phyloP scores from a whole-genome alignment of 2,113 vertebrate species.

The Zosterops japonicus region DNA sequence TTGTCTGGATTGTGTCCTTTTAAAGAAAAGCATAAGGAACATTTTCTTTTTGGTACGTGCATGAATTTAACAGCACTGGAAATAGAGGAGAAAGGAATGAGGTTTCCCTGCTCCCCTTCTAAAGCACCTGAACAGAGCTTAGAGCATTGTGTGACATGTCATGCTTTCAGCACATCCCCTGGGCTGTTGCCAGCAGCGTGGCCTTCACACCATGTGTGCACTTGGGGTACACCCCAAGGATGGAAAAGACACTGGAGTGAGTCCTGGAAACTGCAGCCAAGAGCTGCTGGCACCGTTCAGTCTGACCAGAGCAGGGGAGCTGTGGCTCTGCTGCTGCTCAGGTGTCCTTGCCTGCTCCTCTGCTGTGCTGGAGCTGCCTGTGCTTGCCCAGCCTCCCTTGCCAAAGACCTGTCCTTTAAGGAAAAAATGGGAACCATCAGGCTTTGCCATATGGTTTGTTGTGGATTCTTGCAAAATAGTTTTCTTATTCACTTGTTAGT shows the following conservation, averaged over 20 bases:
- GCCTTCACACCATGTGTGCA: rapidly evolving
- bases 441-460: neutral
- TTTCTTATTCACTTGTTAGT: neutral
- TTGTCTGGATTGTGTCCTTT: neutral
- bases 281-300: neutral
- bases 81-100: neutral
- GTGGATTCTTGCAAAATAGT: neutral
- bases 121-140: neutral
- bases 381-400: neutral
- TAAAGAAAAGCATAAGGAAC: neutral
- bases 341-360: neutral
- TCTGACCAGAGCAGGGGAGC: neutral
- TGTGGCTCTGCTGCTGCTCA: neutral
- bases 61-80: neutral
- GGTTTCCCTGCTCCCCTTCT: neutral
- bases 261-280: neutral
- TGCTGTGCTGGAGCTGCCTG: neutral
- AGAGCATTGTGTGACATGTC: neutral
- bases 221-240: neutral
- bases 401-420: neutral
- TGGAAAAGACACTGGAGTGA: too few relatives aligned
- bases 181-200: neutral
- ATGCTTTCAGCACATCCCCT: neutral
- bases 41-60: neutral
- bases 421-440: neutral